Conservation (phyloP, 2,113 vertebrate species). For the Tyto alba region DNA sequence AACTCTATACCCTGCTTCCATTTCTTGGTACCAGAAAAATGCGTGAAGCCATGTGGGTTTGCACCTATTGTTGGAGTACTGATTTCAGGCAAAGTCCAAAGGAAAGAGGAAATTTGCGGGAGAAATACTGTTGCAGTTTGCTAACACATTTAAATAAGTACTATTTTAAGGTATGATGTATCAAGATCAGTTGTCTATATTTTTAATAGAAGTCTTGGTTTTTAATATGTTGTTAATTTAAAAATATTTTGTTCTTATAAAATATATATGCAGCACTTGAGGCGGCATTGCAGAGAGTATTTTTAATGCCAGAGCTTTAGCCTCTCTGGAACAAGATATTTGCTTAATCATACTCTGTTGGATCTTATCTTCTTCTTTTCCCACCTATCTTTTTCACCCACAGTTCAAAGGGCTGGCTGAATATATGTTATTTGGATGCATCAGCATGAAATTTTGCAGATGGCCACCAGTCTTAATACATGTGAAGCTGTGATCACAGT, state of each 20-base stretch:
- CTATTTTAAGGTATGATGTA: not conserved
- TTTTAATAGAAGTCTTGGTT: not conserved
- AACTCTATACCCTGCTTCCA: not conserved
- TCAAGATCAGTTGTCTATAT: not conserved
- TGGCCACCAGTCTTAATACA: not conserved
- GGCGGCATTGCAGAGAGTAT: not conserved
- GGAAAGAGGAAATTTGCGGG: not conserved
- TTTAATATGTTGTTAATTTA: not conserved
- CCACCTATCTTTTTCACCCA: not conserved
- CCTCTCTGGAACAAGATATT: not conserved
- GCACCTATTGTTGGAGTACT: not conserved
- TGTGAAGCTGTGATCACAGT: constrained; percentile 33
- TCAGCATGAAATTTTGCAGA: constrained; percentile 15
- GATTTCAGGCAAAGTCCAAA: not conserved
- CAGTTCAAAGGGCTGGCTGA: not conserved
- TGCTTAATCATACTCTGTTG: not conserved
- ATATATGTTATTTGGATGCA: not conserved
- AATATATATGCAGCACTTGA: not conserved
- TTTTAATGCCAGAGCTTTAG: not conserved
- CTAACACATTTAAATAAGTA: not conserved
- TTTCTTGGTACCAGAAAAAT: not conserved
- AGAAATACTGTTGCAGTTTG: not conserved
- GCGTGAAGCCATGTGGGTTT: not conserved
- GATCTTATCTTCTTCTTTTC: not conserved
- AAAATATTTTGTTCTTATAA: not conserved